Conservation (phyloP, 2,797 vertebrate species). For the Rhabdophis nuchalis region DNA sequence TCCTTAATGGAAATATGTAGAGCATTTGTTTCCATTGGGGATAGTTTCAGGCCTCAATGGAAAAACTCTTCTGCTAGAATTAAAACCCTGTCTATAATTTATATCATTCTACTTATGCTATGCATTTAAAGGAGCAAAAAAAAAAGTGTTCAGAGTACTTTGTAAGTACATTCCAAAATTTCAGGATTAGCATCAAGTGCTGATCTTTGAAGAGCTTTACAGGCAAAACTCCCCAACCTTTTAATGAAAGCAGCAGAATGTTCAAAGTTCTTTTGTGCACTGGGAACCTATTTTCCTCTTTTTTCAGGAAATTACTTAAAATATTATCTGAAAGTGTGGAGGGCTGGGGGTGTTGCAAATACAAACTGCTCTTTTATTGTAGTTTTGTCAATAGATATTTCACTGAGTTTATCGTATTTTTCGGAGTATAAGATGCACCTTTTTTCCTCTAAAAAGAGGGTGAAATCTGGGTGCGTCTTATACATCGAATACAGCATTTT, state of each 20-base stretch:
- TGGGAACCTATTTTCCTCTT: neutral
- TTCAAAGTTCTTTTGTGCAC: neutral
- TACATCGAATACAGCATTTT: too few relatives aligned
- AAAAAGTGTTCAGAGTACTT: neutral
- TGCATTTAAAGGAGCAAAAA: neutral
- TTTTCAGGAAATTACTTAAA: neutral
- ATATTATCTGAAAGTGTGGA: neutral
- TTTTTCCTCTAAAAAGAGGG: too few relatives aligned
- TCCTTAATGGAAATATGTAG: neutral
- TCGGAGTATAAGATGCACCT: too few relatives aligned
- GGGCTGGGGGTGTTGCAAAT: neutral
- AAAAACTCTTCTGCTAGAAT: neutral
- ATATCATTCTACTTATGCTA: neutral
- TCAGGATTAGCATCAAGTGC: neutral
- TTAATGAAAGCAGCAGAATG: neutral
- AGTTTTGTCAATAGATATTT: neutral
- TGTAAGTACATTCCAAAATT: neutral
- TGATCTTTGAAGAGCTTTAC: neutral
- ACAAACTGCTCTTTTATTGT: neutral
- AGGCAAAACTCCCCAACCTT: neutral
- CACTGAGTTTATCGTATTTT: neutral
- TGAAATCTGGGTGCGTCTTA: too few relatives aligned
- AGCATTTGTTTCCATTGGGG: neutral
- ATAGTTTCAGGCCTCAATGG: neutral
- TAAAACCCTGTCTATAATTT: neutral